A percentile compares a stretch with the other conserved stretches of the same genome.
phyloP scores from a whole-genome alignment of 2,113 vertebrate species.

The Ceyx cyanopectus region DNA sequence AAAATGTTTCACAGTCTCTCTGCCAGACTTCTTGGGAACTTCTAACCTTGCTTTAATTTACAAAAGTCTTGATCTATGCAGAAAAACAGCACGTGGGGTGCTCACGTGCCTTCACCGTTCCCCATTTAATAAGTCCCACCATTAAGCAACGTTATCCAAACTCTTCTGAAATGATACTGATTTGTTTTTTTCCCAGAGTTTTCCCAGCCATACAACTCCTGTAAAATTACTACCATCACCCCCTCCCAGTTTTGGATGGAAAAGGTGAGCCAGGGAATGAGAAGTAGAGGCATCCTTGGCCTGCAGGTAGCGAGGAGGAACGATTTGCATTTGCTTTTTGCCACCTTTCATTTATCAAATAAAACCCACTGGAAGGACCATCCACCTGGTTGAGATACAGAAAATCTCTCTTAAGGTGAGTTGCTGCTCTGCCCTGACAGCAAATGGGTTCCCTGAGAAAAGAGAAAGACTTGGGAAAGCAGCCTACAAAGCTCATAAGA shows the following conservation, averaged over 20 bases:
- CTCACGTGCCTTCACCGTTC: background rate
- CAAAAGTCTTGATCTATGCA: slow-evolving; percentile 18
- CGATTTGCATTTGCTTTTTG: background rate
- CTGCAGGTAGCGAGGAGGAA: background rate
- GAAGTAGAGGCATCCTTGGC: background rate
- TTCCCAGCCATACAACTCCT: background rate
- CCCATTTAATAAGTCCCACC: background rate
- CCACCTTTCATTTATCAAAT: background rate
- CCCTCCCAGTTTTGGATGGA: background rate
- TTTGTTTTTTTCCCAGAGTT: background rate
- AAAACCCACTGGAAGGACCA: background rate
- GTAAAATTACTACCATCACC: background rate
- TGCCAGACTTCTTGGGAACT: slow-evolving; percentile 59
- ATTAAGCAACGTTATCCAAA: background rate
- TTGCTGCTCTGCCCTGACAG: background rate
- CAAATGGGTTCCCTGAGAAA: background rate
- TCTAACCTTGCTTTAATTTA: slow-evolving; percentile 38
- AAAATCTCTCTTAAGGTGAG: background rate
- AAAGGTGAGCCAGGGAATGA: background rate
- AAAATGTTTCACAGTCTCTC: slow-evolving; percentile 45
- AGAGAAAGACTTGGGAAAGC: background rate
- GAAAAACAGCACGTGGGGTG: slow-evolving; percentile 34
- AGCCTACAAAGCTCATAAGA: background rate
- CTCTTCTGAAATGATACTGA: background rate
- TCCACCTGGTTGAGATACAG: accelerated